A percentile compares a stretch with the other conserved stretches of the same genome.
Conservation (phyloP, 2,113 vertebrate species). For the Macquaria australasica region DNA sequence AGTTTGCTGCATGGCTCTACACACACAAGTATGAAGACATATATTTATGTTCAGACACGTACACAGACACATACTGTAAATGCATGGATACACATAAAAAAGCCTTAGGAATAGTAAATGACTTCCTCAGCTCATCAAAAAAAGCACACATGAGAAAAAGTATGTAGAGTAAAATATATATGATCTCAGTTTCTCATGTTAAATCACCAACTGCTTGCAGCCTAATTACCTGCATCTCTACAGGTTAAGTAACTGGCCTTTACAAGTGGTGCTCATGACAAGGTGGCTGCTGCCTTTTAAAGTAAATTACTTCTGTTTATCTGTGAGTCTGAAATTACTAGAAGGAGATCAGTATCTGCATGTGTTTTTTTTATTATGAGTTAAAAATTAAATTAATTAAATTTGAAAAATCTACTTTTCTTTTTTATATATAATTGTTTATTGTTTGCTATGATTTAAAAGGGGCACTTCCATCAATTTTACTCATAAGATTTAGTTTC, state of each 20-base stretch:
- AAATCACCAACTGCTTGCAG: not conserved
- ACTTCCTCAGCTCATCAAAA: constrained; percentile 14
- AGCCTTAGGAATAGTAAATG: constrained; percentile 26
- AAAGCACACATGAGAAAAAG: not conserved
- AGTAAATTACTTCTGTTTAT: not conserved
- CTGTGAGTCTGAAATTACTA: not conserved
- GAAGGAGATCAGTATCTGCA: not conserved
- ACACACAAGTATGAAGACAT: not conserved
- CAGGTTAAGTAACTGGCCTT: not conserved
- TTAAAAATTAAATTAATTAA: no score
- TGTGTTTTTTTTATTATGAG: no score
- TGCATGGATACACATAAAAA: constrained; percentile 11
- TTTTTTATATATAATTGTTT: no score
- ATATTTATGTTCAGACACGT: constrained; percentile 3
- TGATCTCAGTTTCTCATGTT: not conserved
- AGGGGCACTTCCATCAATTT: no score
- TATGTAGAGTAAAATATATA: not conserved
- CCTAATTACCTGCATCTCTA: not conserved
- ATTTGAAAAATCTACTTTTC: no score
- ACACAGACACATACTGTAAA: not conserved
- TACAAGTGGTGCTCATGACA: not conserved
- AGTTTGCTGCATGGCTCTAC: not conserved
- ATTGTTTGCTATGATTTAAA: no score
- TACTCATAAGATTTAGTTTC: no score
- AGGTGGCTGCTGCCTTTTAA: not conserved